Evolutionary conservation across 2,797 vertebrate genomes (phyloP).

Genomic region (Poeciliopsis infans): DNA sequence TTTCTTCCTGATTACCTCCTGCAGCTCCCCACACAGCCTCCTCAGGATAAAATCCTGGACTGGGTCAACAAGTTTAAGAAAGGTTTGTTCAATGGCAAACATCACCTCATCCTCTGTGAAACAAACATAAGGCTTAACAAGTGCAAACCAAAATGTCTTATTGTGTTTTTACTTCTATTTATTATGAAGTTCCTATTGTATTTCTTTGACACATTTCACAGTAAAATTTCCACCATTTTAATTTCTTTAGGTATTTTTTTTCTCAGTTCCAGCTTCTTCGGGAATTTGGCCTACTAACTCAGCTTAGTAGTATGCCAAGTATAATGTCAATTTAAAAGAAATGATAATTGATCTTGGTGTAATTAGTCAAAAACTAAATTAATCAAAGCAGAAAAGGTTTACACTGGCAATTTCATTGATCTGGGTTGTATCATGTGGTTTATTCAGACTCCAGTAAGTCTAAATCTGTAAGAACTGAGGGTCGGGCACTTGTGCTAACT

Average conservation of each 20-base stretch:
- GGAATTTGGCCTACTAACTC: neutral
- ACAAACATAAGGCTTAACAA: constrained; percentile 3
- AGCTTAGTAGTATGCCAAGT: neutral
- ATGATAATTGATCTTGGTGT: neutral
- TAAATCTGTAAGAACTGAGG: neutral
- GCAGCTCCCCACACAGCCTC: constrained; percentile 85
- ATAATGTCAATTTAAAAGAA: too few species aligned
- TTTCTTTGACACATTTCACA: neutral
- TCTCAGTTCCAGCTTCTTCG: neutral
- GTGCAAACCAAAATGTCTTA: neutral
- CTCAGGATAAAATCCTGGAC: constrained; percentile 86
- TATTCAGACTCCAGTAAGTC: neutral
- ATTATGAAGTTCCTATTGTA: neutral
- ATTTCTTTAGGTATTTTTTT: neutral
- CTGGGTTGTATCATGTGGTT: neutral
- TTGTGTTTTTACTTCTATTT: neutral
- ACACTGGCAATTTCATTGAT: neutral
- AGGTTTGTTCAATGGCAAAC: constrained; percentile 67
- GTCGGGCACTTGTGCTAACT: neutral
- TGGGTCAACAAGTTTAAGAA: constrained; percentile 76
- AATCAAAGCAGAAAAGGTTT: neutral
- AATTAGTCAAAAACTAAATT: neutral
- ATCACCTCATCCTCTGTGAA: constrained; percentile 78
- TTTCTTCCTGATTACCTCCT: constrained; percentile 74
- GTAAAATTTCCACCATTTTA: neutral